A percentile compares a stretch with the other conserved stretches of the same genome.
These are phyloP conservation scores for Cataglyphis rosenhaueri DNA, from an alignment of 2,888 invertebrate genomes.

Conservation along the genomic window DNA sequence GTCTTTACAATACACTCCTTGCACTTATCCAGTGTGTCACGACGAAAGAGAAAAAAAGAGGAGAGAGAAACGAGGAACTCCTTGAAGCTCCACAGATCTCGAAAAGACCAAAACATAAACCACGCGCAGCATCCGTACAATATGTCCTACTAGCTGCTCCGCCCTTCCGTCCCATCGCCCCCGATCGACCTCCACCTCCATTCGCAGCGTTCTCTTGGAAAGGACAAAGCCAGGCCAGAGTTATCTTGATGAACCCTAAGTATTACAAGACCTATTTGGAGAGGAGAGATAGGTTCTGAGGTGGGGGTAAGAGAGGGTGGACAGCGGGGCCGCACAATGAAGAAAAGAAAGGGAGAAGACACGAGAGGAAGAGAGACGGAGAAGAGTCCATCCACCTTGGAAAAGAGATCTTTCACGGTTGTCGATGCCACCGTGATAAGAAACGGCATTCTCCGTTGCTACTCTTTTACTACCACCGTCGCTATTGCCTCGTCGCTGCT, in stretches of 20 bases:
- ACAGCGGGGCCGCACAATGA: slow-evolving; percentile 47
- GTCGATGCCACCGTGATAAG: slow-evolving; percentile 81
- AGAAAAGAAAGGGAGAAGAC: slow-evolving; percentile 52
- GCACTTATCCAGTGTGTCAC: slow-evolving; percentile 56
- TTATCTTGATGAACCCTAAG: slow-evolving; percentile 84
- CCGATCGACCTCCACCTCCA: slow-evolving; percentile 43
- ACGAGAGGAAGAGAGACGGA: slow-evolving; percentile 1
- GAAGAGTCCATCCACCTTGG: slow-evolving; percentile 72
- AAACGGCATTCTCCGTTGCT: slow-evolving; percentile 72
- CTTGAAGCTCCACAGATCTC: slow-evolving; percentile 57
- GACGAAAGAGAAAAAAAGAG: neutral
- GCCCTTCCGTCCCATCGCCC: slow-evolving; percentile 40
- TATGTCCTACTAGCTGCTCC: slow-evolving; percentile 61
- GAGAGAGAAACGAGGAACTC: slow-evolving; percentile 13
- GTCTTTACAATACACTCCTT: slow-evolving; percentile 48
- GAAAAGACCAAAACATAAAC: slow-evolving; percentile 76
- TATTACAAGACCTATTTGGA: slow-evolving; percentile 82
- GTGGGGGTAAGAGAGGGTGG: slow-evolving; percentile 59
- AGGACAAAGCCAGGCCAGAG: slow-evolving; percentile 75
- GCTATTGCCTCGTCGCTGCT: slow-evolving; percentile 66
- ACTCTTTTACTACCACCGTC: slow-evolving; percentile 71
- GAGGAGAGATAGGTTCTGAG: slow-evolving; percentile 75
- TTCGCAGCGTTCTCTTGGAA: slow-evolving; percentile 70
- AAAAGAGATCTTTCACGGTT: slow-evolving; percentile 80
- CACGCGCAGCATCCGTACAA: slow-evolving; percentile 71